phyloP scores from a whole-genome alignment of 2,797 vertebrate genomes.

The Coregonus ussuriensis region DNA sequence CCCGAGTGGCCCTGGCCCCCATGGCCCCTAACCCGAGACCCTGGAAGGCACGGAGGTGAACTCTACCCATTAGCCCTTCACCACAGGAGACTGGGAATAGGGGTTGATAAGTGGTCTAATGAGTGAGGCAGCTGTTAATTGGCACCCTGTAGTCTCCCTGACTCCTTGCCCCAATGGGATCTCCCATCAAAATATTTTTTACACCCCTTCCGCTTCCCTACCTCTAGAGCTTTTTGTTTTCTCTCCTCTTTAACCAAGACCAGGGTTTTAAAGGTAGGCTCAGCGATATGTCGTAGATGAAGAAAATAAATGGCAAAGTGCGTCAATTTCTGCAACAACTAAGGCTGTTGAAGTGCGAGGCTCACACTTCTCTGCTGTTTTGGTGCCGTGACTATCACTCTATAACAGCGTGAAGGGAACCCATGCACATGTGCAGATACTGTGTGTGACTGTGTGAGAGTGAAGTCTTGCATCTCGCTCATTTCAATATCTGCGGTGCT shows the following conservation, averaged over 20 bases:
- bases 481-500: too few relatives aligned
- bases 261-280: too few relatives aligned
- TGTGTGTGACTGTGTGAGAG: too few relatives aligned
- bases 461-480: too few relatives aligned
- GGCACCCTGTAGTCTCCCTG: slow-evolving; percentile 34
- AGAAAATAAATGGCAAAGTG: too few relatives aligned
- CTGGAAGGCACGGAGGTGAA: slow-evolving; percentile 47
- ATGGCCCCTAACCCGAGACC: slow-evolving; percentile 38
- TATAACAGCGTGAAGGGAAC: too few relatives aligned
- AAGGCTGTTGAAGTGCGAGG: too few relatives aligned
- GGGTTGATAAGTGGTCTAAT: slow-evolving; percentile 48
- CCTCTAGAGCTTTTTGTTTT: background rate
- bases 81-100: slow-evolving; percentile 41
- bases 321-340: too few relatives aligned
- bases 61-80: slow-evolving; percentile 53
- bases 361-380: too few relatives aligned
- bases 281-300: too few relatives aligned
- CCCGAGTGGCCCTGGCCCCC: slow-evolving; percentile 49
- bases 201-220: background rate
- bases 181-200: slow-evolving; percentile 5
- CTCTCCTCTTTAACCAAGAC: background rate
- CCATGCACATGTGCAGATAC: too few relatives aligned
- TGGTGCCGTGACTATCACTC: too few relatives aligned
- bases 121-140: slow-evolving; percentile 51
- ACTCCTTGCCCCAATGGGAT: slow-evolving; percentile 22